Evolutionary conservation across 2,888 invertebrate species (phyloP).

Genomic region (Epiblema foenella): DNA sequence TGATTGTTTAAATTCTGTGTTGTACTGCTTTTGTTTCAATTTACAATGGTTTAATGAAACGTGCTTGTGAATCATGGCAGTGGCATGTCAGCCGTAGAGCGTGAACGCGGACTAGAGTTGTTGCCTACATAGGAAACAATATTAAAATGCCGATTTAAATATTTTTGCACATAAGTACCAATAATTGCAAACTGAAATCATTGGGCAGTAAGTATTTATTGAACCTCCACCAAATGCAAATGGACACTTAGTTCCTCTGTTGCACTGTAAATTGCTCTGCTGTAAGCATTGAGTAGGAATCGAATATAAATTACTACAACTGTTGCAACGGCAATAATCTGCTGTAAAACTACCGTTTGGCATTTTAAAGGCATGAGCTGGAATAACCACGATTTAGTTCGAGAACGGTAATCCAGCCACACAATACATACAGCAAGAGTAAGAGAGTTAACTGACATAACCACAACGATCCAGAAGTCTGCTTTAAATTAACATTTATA

Average conservation of each 20-base stretch:
- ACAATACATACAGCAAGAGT: neutral
- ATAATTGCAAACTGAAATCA: slow-evolving; percentile 17
- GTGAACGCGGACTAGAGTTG: slow-evolving; percentile 10
- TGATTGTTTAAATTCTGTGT: neutral
- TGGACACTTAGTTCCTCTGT: slow-evolving; percentile 10
- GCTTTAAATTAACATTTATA: too few relatives aligned
- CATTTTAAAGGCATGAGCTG: neutral
- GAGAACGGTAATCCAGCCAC: neutral
- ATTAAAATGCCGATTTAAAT: slow-evolving; percentile 14
- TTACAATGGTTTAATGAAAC: neutral
- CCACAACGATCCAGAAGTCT: too few relatives aligned
- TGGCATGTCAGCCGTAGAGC: neutral
- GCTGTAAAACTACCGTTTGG: neutral
- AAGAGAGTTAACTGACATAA: too few relatives aligned
- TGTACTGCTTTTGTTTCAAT: neutral
- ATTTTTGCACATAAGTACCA: neutral
- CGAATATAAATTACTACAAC: neutral
- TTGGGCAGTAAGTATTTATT: neutral
- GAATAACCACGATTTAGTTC: neutral
- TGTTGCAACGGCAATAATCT: too few relatives aligned
- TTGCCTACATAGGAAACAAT: slow-evolving; percentile 22
- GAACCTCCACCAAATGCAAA: slow-evolving; percentile 20
- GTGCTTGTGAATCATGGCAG: neutral
- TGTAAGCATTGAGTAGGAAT: neutral
- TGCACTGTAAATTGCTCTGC: slow-evolving; percentile 2